Evolutionary conservation across 2,113 vertebrate species (phyloP).

Genomic region (Erythrolamprus reginae): DNA sequence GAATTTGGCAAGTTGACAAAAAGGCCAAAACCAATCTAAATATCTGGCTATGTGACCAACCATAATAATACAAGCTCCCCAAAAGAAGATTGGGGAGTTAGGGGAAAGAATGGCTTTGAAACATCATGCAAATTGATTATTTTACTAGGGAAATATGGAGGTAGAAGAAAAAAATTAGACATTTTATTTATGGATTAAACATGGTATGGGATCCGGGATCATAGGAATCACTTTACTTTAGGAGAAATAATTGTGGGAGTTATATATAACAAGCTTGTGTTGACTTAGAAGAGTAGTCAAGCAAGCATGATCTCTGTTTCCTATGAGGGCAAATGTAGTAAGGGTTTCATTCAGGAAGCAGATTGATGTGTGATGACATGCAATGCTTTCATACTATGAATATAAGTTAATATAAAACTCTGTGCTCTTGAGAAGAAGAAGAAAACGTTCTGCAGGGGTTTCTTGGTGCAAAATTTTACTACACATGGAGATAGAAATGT

Average conservation of each 20-base stretch:
- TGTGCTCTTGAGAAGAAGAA: neutral
- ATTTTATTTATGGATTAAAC: neutral
- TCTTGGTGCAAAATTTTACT: neutral
- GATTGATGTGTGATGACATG: neutral
- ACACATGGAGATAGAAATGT: neutral
- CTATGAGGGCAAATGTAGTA: too few relatives aligned
- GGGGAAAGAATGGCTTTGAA: neutral
- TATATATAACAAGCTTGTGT: neutral
- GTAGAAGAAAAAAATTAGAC: neutral
- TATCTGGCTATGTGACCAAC: neutral
- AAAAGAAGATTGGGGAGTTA: neutral
- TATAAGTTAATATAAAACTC: neutral
- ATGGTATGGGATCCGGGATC: neutral
- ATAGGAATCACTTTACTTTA: neutral
- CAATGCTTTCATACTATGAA: too few relatives aligned
- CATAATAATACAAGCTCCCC: neutral
- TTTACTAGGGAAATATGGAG: neutral
- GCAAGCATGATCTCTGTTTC: neutral
- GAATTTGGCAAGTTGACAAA: neutral
- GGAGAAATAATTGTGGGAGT: neutral
- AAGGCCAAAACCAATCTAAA: neutral
- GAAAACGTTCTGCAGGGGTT: neutral
- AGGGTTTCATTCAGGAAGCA: neutral
- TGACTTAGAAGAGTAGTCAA: neutral
- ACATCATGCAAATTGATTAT: neutral